A percentile compares a stretch with the other conserved stretches of the same genome.
phyloP scores from a whole-genome alignment of 1,140 invertebrate genomes.

The Aphidius ervi region DNA sequence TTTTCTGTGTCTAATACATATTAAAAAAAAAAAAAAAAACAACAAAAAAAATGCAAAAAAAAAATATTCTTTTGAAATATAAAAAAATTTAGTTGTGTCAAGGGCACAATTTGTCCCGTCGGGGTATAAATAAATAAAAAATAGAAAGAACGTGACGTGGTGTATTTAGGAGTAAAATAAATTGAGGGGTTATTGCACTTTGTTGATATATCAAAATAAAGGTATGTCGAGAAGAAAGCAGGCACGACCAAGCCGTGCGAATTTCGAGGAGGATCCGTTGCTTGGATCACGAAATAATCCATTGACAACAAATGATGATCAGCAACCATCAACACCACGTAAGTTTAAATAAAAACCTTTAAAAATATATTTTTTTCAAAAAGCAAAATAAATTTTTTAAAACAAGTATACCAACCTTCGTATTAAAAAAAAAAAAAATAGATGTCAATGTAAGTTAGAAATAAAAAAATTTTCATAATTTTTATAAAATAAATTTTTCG shows the following conservation, averaged over 20 bases:
- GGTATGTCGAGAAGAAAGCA: conserved; percentile 54
- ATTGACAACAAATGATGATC: conserved; percentile 32
- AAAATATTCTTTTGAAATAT: no score
- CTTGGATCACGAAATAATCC: conserved; percentile 44
- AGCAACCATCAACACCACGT: conserved; percentile 19
- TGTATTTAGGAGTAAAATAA: neutral
- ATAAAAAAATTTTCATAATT: no score
- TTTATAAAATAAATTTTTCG: no score
- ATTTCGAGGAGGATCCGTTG: conserved; percentile 52
- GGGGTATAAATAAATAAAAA: conserved; percentile 2
- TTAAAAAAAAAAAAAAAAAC: no score
- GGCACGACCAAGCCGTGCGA: conserved; percentile 52
- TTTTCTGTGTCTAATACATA: no score
- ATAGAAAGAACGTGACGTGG: neutral
- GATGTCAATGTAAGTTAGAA: no score
- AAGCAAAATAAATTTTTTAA: no score
- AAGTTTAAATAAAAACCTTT: no score
- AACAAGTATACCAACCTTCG: no score
- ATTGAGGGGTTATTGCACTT: neutral
- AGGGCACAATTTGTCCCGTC: conserved; percentile 15
- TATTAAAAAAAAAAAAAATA: no score
- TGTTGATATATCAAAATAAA: conserved; percentile 24
- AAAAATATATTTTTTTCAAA: no score
- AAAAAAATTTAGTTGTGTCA: neutral
- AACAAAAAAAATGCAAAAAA: no score